A percentile compares a stretch with the other conserved stretches of the same genome.
phyloP scores from a whole-genome alignment of 2,797 vertebrate species.

The Clarias laeviceps region DNA sequence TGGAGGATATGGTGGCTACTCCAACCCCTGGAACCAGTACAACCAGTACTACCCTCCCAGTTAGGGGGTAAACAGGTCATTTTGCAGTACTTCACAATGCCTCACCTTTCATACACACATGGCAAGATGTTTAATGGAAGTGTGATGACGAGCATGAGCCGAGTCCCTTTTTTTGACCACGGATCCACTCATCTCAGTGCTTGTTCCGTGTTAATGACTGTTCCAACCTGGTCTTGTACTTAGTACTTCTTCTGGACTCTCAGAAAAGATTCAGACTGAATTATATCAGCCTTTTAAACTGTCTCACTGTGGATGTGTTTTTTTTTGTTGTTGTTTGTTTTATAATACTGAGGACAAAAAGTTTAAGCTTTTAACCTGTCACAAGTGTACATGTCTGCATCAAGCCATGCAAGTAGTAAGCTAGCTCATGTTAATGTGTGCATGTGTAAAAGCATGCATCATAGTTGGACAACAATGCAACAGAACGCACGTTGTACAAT shows the following conservation, averaged over 20 bases:
- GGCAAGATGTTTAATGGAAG: background rate
- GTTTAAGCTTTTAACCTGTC: constrained; percentile 10
- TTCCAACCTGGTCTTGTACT: background rate
- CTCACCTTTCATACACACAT: background rate
- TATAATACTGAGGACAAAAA: too few relatives aligned
- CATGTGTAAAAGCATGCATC: background rate
- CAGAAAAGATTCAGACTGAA: background rate
- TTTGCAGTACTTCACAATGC: background rate
- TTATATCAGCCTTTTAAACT: constrained; percentile 10
- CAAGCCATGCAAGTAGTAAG: background rate
- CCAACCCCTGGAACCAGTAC: constrained; percentile 83
- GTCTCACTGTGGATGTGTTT: background rate
- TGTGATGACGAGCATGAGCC: background rate
- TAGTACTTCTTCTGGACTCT: constrained; percentile 4
- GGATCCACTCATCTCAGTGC: background rate
- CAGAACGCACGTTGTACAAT: background rate
- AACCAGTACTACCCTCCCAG: constrained; percentile 82
- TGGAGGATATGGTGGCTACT: constrained; percentile 74
- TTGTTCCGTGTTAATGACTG: background rate
- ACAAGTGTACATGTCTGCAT: background rate
- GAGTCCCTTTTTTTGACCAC: background rate
- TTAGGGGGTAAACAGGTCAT: constrained; percentile 57
- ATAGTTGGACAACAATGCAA: background rate
- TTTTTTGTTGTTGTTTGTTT: too few relatives aligned
- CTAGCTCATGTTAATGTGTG: background rate